Percentiles rank a stretch among this genome's conserved stretches.
phyloP scores from a whole-genome alignment of 2,797 vertebrate species.

The Myripristis murdjan region DNA sequence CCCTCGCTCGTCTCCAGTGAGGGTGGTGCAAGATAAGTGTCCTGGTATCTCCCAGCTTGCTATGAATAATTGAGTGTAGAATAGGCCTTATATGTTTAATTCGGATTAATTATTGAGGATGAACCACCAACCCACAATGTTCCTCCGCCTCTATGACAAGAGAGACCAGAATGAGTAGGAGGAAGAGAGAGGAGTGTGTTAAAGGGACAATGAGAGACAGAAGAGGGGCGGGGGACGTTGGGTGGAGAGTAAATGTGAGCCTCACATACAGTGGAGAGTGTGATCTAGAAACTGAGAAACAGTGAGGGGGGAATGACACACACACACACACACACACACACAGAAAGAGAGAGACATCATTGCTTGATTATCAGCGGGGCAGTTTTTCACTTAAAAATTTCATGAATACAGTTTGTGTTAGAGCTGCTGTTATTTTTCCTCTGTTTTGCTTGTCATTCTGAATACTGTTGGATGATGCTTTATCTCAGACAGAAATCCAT shows the following conservation, averaged over 20 bases:
- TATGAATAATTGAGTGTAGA: conserved; percentile 75
- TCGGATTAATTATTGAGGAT: conserved; percentile 78
- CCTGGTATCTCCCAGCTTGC: conserved; percentile 53
- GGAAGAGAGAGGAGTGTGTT: conserved; percentile 52
- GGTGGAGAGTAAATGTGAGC: not conserved
- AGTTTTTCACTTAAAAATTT: conserved; percentile 43
- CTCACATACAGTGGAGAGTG: not conserved
- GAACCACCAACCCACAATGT: conserved; percentile 57
- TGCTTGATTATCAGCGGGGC: conserved; percentile 21
- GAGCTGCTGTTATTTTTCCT: conserved; percentile 10
- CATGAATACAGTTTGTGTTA: conserved; percentile 19
- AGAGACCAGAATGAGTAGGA: conserved; percentile 52
- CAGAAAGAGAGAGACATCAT: not conserved
- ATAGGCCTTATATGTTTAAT: conserved; percentile 77
- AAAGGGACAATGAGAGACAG: conserved; percentile 49
- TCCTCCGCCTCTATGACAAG: conserved; percentile 58
- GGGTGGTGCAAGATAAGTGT: conserved; percentile 24
- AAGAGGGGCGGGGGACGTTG: not conserved
- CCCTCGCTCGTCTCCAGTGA: conserved; percentile 1
- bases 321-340: too few species aligned
- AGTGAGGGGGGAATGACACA: conserved; percentile 23
- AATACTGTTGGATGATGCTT: conserved; percentile 13
- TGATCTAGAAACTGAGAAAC: not conserved
- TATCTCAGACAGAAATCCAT: conserved; percentile 14
- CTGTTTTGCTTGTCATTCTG: not conserved